Conservation (phyloP, 2,888 invertebrate species). For the Invenusta paracnida region DNA sequence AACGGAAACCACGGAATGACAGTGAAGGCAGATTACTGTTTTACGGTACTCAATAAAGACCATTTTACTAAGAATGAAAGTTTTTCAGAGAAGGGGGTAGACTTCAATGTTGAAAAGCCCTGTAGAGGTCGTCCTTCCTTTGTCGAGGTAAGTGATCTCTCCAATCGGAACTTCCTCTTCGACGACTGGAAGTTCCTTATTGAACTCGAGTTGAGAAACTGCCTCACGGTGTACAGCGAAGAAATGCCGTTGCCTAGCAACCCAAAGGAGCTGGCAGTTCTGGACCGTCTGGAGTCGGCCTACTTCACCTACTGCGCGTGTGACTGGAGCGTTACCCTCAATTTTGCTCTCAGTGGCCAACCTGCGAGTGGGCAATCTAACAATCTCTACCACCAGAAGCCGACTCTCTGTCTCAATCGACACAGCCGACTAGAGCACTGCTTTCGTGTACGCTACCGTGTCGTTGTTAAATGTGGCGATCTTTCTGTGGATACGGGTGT, state of each 20-base stretch:
- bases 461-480: constrained; percentile 47
- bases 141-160: constrained; percentile 54
- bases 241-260: constrained; percentile 52
- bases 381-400: constrained; percentile 38
- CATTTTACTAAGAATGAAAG: constrained; percentile 77
- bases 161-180: constrained; percentile 70
- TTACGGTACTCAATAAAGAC: constrained; percentile 74
- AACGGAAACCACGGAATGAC: constrained; percentile 72
- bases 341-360: constrained; percentile 32
- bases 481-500: constrained; percentile 35
- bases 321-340: constrained; percentile 70
- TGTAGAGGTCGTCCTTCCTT: constrained; percentile 56
- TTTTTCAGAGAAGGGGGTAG: constrained; percentile 73
- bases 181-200: constrained; percentile 75
- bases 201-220: constrained; percentile 73
- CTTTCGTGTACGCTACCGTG: constrained; percentile 71
- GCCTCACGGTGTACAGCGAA: constrained; percentile 71
- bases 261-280: background rate
- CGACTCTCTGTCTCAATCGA: constrained; percentile 33
- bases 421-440: constrained; percentile 66
- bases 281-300: constrained; percentile 64
- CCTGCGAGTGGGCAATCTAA: constrained; percentile 42
- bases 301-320: constrained; percentile 75
- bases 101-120: constrained; percentile 57
- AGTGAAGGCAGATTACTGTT: constrained; percentile 73